phyloP scores from a whole-genome alignment of 2,888 invertebrate species.

The Xestia xanthographa region DNA sequence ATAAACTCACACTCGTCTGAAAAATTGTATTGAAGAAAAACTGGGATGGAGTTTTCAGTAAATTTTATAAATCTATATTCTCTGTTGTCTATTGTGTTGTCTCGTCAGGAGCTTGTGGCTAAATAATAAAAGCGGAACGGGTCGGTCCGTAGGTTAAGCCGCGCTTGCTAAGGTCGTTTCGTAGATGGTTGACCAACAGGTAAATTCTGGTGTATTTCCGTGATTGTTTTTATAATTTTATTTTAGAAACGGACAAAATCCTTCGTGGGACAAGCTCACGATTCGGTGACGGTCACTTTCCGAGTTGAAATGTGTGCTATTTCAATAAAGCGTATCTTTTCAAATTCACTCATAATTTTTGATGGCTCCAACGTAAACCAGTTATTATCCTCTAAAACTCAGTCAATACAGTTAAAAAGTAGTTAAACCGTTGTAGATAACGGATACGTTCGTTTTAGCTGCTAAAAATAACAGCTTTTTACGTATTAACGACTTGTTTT shows the following conservation, averaged over 20 bases:
- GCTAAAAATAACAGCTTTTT: slow-evolving; percentile 41
- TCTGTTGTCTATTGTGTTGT: not conserved
- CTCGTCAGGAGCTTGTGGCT: not conserved
- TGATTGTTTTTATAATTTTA: no score
- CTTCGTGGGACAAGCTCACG: not conserved
- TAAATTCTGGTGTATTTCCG: no score
- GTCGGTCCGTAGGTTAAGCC: not conserved
- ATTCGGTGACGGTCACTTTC: no score
- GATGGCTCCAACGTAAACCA: slow-evolving; percentile 24
- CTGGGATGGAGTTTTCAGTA: not conserved
- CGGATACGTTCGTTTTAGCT: slow-evolving; percentile 18
- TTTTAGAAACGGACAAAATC: no score
- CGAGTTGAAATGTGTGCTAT: no score
- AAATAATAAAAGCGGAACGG: not conserved
- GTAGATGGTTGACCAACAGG: not conserved
- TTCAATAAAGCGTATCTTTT: not conserved
- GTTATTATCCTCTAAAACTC: slow-evolving; percentile 34
- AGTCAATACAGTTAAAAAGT: slow-evolving; percentile 37
- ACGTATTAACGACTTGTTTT: slow-evolving; percentile 15
- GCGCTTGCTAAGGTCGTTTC: not conserved
- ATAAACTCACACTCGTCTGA: slow-evolving; percentile 18
- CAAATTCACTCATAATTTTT: slow-evolving; percentile 17
- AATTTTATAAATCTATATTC: not conserved
- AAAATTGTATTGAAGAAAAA: slow-evolving; percentile 15
- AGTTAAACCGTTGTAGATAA: slow-evolving; percentile 32